Evolutionary conservation across 2,113 vertebrate species (phyloP).

Genomic region (Strigops habroptila): DNA sequence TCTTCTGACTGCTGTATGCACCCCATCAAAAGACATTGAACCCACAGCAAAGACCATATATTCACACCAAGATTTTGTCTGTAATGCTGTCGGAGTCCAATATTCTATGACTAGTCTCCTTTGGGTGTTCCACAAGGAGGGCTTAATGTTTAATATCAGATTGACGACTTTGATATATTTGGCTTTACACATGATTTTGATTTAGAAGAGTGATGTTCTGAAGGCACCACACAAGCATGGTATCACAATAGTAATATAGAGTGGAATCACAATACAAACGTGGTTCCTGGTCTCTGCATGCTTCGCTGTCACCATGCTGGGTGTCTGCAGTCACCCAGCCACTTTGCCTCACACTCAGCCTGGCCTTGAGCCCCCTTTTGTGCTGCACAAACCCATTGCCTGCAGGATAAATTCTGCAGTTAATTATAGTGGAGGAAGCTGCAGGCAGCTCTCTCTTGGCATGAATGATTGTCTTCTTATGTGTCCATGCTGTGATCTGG

Average conservation of each 20-base stretch:
- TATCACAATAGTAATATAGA: not conserved
- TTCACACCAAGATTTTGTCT: not conserved
- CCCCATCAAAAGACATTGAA: not conserved
- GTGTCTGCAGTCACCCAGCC: not conserved
- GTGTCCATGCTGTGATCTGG: accelerated
- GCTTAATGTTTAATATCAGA: not conserved
- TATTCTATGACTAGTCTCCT: not conserved
- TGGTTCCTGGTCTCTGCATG: not conserved
- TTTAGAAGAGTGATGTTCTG: not conserved
- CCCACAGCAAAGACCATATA: not conserved
- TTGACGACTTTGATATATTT: not conserved
- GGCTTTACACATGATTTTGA: not conserved
- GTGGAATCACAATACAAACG: too few relatives aligned
- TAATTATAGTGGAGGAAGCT: not conserved
- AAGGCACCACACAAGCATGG: not conserved
- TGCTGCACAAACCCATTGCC: not conserved
- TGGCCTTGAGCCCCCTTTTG: not conserved
- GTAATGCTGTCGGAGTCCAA: not conserved
- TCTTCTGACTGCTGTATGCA: not conserved
- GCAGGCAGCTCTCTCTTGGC: not conserved
- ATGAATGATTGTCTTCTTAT: not conserved
- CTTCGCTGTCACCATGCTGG: not conserved
- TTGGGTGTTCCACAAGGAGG: not conserved
- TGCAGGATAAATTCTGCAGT: not conserved
- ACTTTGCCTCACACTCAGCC: not conserved